Evolutionary conservation across 2,797 vertebrate genomes (phyloP).

Genomic region (Gallirallus australis): DNA sequence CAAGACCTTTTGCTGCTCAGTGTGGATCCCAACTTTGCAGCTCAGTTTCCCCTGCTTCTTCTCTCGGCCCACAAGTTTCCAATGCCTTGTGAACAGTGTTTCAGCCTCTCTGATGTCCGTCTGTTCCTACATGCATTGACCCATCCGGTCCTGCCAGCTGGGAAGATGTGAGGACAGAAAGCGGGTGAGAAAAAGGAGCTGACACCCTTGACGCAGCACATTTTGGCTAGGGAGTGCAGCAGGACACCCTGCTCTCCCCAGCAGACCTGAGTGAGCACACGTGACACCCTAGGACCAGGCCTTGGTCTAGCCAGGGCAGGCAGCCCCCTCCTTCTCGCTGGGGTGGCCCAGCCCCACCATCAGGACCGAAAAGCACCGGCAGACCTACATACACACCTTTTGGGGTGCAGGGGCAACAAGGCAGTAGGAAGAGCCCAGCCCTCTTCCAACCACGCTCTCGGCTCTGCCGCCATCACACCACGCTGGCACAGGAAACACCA

Average conservation of each 20-base stretch:
- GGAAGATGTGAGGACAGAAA: background rate
- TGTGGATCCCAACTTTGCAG: background rate
- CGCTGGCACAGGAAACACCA: rapidly evolving
- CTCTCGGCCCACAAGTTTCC: background rate
- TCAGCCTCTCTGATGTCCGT: background rate
- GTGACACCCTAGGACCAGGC: background rate
- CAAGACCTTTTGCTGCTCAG: background rate
- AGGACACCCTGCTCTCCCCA: background rate
- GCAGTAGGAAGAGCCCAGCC: background rate
- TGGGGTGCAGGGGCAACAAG: rapidly evolving
- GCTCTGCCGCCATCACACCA: background rate
- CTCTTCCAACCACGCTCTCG: rapidly evolving
- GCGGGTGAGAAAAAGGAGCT: background rate
- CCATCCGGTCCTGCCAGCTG: background rate
- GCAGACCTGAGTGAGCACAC: background rate
- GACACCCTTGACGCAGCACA: background rate
- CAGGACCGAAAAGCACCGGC: background rate
- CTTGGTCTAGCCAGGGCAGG: background rate
- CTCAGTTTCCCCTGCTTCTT: background rate
- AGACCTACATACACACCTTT: background rate
- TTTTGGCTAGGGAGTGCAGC: background rate
- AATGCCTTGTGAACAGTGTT: background rate
- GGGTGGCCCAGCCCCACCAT: background rate
- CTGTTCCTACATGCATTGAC: background rate
- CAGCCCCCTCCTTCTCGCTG: background rate